These are phyloP conservation scores for Phaetusa simplex DNA, from an alignment of 2,113 vertebrate species.

Conservation along the genomic window DNA sequence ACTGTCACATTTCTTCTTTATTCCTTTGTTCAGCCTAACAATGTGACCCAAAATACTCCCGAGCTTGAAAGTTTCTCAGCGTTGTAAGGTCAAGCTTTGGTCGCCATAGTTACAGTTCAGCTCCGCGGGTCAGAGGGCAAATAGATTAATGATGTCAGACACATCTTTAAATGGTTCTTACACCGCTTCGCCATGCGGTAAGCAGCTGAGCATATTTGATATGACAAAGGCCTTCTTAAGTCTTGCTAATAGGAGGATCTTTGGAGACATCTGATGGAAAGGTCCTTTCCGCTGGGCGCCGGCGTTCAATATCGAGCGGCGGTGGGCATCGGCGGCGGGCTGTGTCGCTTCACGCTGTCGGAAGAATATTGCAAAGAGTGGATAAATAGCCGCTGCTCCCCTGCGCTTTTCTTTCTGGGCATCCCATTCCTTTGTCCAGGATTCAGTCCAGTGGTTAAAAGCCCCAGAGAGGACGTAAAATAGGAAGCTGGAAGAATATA, in stretches of 20 bases:
- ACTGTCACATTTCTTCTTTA: conserved; percentile 82
- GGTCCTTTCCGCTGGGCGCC: conserved; percentile 28
- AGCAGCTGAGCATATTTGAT: conserved; percentile 79
- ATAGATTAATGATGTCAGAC: conserved; percentile 86
- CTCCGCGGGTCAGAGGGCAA: conserved; percentile 74
- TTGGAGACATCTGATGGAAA: conserved; percentile 37
- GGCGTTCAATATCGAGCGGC: neutral
- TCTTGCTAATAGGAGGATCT: conserved; percentile 67
- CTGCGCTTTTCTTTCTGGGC: neutral
- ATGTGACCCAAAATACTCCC: conserved; percentile 77
- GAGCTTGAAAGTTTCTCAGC: conserved; percentile 75
- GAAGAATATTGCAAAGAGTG: neutral
- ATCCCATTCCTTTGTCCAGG: neutral
- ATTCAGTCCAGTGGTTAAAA: conserved; percentile 22
- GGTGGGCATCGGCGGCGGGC: neutral
- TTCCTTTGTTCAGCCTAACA: conserved; percentile 75
- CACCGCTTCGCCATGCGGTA: conserved; percentile 60
- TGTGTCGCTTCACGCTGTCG: neutral
- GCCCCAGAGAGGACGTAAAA: neutral
- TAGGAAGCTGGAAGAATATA: neutral
- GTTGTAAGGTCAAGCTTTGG: conserved; percentile 78
- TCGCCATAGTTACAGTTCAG: conserved; percentile 79
- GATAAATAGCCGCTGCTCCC: neutral
- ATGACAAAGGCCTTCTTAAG: conserved; percentile 73
- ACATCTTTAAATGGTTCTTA: conserved; percentile 80